phyloP scores from a whole-genome alignment of 2,797 vertebrate species.

The Xenentodon cancila region DNA sequence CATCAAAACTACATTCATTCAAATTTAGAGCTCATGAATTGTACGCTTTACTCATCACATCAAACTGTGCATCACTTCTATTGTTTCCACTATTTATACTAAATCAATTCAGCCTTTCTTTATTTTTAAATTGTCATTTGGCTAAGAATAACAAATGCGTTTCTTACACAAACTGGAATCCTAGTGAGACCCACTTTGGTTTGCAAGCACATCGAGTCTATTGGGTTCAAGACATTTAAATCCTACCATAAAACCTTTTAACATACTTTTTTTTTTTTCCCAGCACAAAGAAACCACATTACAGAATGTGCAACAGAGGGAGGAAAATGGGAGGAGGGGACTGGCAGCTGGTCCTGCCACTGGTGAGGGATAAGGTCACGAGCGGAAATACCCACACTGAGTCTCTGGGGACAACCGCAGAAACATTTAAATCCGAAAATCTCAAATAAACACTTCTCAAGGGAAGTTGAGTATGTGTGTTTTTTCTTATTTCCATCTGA shows the following conservation, averaged over 20 bases:
- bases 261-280: conserved; percentile 6
- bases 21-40: no score
- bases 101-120: no score
- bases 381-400: conserved; percentile 69
- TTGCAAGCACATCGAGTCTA: conserved; percentile 4
- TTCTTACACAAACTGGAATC: background rate
- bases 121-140: no score
- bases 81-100: no score
- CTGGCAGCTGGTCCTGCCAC: conserved; percentile 57
- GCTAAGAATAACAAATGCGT: no score
- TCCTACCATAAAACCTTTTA: conserved; percentile 9
- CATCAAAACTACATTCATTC: no score
- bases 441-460: conserved; percentile 73
- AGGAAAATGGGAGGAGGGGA: conserved; percentile 16
- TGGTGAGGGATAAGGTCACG: conserved; percentile 71
- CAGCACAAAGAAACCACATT: conserved; percentile 23
- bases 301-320: conserved; percentile 20
- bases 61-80: no score
- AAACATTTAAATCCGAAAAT: conserved; percentile 76
- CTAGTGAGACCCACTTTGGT: background rate
- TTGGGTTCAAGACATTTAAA: conserved; percentile 40
- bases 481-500: conserved; percentile 40
- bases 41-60: no score
- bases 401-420: conserved; percentile 52
- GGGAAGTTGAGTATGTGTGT: conserved; percentile 37